Percentiles rank a stretch among this genome's conserved stretches.
Evolutionary conservation across 2,797 vertebrate species (phyloP).

Genomic region (Holocentrus rufus): DNA sequence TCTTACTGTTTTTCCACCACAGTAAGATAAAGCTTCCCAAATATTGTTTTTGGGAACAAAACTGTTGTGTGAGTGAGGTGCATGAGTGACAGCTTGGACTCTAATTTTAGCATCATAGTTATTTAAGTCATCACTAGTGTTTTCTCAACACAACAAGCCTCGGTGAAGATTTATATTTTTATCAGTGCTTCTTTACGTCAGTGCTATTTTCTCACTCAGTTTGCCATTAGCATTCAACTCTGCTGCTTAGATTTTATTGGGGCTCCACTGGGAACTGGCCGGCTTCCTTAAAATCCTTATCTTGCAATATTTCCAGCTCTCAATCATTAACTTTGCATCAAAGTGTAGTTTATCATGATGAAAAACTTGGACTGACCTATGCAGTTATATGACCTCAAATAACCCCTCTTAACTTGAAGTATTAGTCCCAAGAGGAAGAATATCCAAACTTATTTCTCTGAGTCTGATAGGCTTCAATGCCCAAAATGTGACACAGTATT

Average conservation of each 20-base stretch:
- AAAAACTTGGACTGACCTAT: not conserved
- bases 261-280: too few species aligned
- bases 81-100: not conserved
- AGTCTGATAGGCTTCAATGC: not conserved
- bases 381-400: not conserved
- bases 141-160: conserved; percentile 15
- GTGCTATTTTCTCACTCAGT: not conserved
- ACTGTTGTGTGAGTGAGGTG: not conserved
- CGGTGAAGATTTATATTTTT: not conserved
- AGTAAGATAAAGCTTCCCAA: not conserved
- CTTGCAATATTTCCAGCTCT: conserved; percentile 1
- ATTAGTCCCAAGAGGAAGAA: not conserved
- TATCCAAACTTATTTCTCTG: not conserved
- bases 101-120: not conserved
- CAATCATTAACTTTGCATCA: not conserved
- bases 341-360: not conserved
- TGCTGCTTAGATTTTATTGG: too few species aligned
- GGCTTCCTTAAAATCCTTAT: too few species aligned
- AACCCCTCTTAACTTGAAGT: not conserved
- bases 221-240: not conserved
- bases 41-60: conserved; percentile 3
- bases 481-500: too few species aligned
- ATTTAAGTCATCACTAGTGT: not conserved
- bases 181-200: not conserved
- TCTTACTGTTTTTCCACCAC: not conserved